phyloP scores from a whole-genome alignment of 2,888 invertebrate genomes.

The Onthophagus sagittarius region DNA sequence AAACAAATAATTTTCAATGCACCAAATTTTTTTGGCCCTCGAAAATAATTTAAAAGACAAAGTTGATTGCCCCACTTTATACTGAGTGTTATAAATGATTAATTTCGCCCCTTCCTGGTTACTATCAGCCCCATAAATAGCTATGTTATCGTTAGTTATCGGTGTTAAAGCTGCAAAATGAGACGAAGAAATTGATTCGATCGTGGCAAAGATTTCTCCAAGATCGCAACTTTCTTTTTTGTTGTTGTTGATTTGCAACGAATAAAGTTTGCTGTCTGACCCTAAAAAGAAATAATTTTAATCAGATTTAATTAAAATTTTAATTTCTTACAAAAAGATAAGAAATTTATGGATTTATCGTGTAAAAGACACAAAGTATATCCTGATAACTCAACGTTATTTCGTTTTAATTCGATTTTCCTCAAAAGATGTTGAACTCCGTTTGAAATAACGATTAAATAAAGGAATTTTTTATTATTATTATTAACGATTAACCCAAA shows the following conservation, averaged over 20 bases:
- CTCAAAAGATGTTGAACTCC: constrained; percentile 24
- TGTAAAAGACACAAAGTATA: constrained; percentile 52
- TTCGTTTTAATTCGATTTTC: constrained; percentile 46
- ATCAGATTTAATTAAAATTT: constrained; percentile 25
- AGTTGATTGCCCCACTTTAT: constrained; percentile 59
- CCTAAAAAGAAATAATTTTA: constrained; percentile 50
- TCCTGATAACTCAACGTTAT: constrained; percentile 50
- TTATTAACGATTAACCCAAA: constrained; percentile 37
- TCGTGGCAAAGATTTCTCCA: constrained; percentile 50
- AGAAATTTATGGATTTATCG: constrained; percentile 46
- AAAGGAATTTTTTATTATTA: background rate
- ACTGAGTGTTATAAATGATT: constrained; percentile 61
- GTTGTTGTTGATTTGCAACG: constrained; percentile 47
- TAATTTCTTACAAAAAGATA: constrained; percentile 61
- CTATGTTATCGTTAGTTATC: constrained; percentile 62
- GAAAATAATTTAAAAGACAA: constrained; percentile 63
- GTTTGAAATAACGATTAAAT: constrained; percentile 23
- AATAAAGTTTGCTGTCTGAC: constrained; percentile 64
- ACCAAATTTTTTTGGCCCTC: constrained; percentile 58
- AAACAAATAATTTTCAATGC: constrained; percentile 54
- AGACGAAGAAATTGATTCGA: constrained; percentile 56
- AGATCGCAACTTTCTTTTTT: constrained; percentile 33
- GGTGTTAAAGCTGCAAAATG: constrained; percentile 58
- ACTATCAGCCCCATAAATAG: constrained; percentile 63
- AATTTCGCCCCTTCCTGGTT: constrained; percentile 67